phyloP scores from a whole-genome alignment of 1,140 invertebrate species.

The Andricus grossulariae region DNA sequence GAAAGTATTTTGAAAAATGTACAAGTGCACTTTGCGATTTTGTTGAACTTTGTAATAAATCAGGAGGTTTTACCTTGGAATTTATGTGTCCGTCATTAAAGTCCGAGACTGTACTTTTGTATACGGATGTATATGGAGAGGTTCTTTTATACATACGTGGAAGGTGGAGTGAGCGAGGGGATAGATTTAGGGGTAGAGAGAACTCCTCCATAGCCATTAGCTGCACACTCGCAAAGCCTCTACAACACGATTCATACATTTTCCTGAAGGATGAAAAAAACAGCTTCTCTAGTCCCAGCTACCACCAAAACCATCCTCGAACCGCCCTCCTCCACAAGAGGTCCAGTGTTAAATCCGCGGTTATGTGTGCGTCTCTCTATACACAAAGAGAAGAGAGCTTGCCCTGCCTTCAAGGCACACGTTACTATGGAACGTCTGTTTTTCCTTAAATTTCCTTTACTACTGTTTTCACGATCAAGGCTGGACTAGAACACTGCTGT shows the following conservation, averaged over 20 bases:
- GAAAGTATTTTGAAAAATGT: too few relatives aligned
- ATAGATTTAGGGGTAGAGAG: constrained; percentile 71
- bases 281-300: constrained; percentile 57
- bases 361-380: constrained; percentile 43
- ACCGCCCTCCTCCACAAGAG: constrained; percentile 45
- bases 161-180: constrained; percentile 56
- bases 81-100: constrained; percentile 6
- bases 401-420: neutral
- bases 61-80: neutral
- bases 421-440: neutral
- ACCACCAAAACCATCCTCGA: constrained; percentile 58
- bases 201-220: constrained; percentile 72
- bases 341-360: constrained; percentile 48
- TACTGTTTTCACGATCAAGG: neutral
- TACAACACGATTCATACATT: constrained; percentile 77
- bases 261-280: constrained; percentile 73
- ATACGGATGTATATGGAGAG: constrained; percentile 54
- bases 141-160: constrained; percentile 62
- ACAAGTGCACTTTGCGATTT: neutral
- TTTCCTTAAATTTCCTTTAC: neutral
- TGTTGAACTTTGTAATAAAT: neutral
- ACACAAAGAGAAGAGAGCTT: constrained; percentile 3
- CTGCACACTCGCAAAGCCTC: constrained; percentile 70
- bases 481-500: neutral
- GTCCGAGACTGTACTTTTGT: constrained; percentile 20